phyloP scores from a whole-genome alignment of 2,888 invertebrate genomes.

The Melanotus villosus region DNA sequence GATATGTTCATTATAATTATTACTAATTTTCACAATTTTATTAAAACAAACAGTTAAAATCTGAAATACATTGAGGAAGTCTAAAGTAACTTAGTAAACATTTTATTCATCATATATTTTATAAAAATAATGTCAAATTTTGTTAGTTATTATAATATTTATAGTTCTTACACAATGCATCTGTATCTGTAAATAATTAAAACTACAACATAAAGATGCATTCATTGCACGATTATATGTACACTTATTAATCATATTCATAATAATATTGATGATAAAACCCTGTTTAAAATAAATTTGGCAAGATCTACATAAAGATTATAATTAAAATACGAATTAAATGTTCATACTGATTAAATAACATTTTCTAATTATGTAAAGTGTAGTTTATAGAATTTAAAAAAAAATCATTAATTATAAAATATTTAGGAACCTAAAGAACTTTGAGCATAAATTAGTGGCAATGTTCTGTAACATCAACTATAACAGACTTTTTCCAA shows the following conservation, averaged over 20 bases:
- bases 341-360: not conserved
- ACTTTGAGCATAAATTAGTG: constrained; percentile 68
- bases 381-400: too few relatives aligned
- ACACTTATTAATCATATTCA: not conserved
- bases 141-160: not conserved
- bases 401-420: not conserved
- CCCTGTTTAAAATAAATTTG: constrained; percentile 17
- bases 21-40: too few relatives aligned
- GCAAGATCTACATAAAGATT: constrained; percentile 23
- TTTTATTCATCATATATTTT: constrained; percentile 3
- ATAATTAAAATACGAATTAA: not conserved
- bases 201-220: not conserved
- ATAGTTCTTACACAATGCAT: constrained; percentile 10
- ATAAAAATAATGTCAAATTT: constrained; percentile 20
- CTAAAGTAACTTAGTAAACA: not conserved
- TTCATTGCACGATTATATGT: too few relatives aligned
- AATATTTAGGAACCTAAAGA: not conserved
- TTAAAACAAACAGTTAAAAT: too few relatives aligned
- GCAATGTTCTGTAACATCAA: constrained; percentile 96
- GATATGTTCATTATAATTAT: not conserved
- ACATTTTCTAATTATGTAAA: too few relatives aligned
- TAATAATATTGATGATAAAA: not conserved
- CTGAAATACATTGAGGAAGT: too few relatives aligned
- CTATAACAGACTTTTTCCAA: constrained; percentile 94
- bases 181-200: not conserved